Conservation (phyloP, 2,113 vertebrate genomes). For the Oncorhynchus tshawytscha region DNA sequence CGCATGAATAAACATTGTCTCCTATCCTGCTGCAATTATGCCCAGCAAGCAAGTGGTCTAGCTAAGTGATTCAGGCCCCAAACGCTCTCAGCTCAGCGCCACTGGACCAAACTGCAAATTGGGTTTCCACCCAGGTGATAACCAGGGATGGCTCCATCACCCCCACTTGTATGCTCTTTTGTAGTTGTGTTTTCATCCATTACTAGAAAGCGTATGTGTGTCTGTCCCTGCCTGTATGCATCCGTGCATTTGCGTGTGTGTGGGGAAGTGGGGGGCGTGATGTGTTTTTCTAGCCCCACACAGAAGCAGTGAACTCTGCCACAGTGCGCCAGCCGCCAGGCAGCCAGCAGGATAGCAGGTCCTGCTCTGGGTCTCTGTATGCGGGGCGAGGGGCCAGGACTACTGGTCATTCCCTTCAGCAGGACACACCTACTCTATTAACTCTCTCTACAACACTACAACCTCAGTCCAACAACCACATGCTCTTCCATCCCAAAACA, state of each 20-base stretch:
- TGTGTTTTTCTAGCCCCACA: conserved; percentile 15
- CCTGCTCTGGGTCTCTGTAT: conserved; percentile 23
- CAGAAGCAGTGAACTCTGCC: conserved; percentile 19
- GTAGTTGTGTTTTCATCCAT: conserved; percentile 33
- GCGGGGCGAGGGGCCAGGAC: conserved; percentile 9
- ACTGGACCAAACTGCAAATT: conserved; percentile 61
- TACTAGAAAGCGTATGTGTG: conserved; percentile 5
- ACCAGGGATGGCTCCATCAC: conserved; percentile 45
- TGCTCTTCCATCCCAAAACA: not conserved
- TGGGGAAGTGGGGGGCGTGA: not conserved
- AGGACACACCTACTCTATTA: not conserved
- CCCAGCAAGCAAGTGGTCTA: conserved; percentile 63
- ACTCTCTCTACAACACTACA: conserved; percentile 13
- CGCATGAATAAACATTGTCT: conserved; percentile 72
- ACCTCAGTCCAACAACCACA: conserved; percentile 42
- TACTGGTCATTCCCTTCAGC: conserved; percentile 6
- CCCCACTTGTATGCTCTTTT: conserved; percentile 30
- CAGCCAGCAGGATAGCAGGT: not conserved
- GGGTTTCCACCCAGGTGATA: conserved; percentile 61
- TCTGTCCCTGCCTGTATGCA: not conserved
- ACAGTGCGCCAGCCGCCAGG: conserved; percentile 2
- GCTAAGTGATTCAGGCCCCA: conserved; percentile 63
- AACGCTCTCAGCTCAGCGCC: conserved; percentile 59
- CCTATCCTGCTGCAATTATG: conserved; percentile 72
- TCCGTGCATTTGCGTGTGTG: not conserved